Percentiles rank a stretch among this genome's conserved stretches.
Evolutionary conservation across 2,888 invertebrate species (phyloP).

Genomic region (Catonia carolina): DNA sequence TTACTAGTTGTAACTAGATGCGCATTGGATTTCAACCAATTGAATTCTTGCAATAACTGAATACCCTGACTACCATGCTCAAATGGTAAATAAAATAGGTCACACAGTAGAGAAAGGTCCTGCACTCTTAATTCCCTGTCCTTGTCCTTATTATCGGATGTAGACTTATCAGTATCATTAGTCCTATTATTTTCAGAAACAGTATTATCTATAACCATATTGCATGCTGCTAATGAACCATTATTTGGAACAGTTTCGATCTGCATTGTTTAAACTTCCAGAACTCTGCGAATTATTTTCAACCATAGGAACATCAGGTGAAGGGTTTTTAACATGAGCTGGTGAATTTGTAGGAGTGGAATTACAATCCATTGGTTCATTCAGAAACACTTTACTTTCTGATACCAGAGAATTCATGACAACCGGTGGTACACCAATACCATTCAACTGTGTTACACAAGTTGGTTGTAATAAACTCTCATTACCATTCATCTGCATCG

Average conservation of each 20-base stretch:
- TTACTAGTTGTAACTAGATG: conserved; percentile 49
- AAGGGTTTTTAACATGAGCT: conserved; percentile 34
- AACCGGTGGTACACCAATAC: conserved; percentile 39
- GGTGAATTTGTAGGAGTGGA: conserved; percentile 47
- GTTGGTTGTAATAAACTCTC: conserved; percentile 59
- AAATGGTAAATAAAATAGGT: conserved; percentile 94
- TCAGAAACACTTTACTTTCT: conserved; percentile 66
- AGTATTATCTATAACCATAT: conserved; percentile 29
- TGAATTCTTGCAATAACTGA: conserved; percentile 82
- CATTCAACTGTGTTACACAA: conserved; percentile 1
- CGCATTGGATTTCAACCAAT: conserved; percentile 90
- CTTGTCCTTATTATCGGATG: no score
- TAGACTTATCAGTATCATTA: conserved; percentile 5
- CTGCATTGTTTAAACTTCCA: conserved; percentile 32
- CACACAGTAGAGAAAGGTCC: conserved; percentile 81
- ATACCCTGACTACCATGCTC: conserved; percentile 88
- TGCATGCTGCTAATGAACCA: background rate
- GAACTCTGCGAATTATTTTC: conserved; percentile 29
- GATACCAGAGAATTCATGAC: conserved; percentile 87
- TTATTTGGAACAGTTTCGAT: conserved; percentile 26
- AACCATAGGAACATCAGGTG: conserved; percentile 23
- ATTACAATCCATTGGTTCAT: conserved; percentile 73
- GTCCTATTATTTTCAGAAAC: background rate
- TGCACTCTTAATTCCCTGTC: conserved; percentile 61
- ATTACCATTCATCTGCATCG: conserved; percentile 50